phyloP scores from a whole-genome alignment of 2,888 invertebrate genomes.

The Cecidostiba fungosa region DNA sequence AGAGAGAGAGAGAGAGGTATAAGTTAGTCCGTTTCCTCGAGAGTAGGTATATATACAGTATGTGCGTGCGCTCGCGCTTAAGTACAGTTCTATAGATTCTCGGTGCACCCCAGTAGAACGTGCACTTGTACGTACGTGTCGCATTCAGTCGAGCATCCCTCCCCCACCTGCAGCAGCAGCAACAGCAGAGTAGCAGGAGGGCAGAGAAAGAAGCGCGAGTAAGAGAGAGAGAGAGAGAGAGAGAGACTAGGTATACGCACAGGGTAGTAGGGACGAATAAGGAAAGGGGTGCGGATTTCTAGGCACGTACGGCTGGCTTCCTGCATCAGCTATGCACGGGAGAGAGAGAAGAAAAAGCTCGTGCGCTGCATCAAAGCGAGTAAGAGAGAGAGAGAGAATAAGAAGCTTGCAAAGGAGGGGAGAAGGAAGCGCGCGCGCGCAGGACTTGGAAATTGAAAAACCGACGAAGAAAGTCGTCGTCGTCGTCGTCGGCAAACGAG shows the following conservation, averaged over 20 bases:
- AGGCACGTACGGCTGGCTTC: slow-evolving; percentile 71
- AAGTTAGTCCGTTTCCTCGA: slow-evolving; percentile 35
- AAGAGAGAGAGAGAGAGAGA: slow-evolving; percentile 63
- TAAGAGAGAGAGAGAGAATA: slow-evolving; percentile 44
- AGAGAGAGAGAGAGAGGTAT: background rate
- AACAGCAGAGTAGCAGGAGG: slow-evolving; percentile 40
- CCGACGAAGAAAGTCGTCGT: slow-evolving; percentile 25
- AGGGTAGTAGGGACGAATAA: slow-evolving; percentile 52
- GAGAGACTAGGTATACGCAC: slow-evolving; percentile 23
- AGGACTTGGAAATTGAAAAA: slow-evolving; percentile 59
- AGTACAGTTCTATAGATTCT: slow-evolving; percentile 67
- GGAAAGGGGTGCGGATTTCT: slow-evolving; percentile 73
- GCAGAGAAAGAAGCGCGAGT: background rate
- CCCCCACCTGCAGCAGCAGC: slow-evolving; percentile 65
- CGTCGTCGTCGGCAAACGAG: background rate
- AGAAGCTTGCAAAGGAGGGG: background rate
- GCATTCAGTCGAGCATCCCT: slow-evolving; percentile 73
- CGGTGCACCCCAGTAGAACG: slow-evolving; percentile 67
- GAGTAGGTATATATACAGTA: background rate
- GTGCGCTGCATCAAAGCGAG: background rate
- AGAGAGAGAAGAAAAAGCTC: slow-evolving; percentile 40
- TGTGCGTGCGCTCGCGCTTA: slow-evolving; percentile 51
- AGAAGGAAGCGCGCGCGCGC: slow-evolving; percentile 6
- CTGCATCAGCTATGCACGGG: slow-evolving; percentile 55
- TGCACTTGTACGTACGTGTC: slow-evolving; percentile 77